Evolutionary conservation across 2,888 invertebrate species (phyloP), one percentile per base, ranked within the genome.

Genomic region (Rhaphigaster nebulosa): DNA sequence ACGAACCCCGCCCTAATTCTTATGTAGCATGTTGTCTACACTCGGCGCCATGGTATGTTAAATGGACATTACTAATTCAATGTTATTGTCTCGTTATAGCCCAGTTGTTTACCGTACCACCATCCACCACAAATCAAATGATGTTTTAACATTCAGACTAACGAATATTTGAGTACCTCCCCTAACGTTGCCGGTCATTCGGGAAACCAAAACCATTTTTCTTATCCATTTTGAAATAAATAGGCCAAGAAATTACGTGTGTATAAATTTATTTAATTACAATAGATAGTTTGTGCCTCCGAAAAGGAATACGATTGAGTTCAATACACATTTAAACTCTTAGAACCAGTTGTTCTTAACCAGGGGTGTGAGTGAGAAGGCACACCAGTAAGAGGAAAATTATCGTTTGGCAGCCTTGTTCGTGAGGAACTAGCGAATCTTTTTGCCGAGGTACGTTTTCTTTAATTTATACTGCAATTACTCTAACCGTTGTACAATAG

Each of bases 81-180:
- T 76, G 70, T 38, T 65, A 65, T 65, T 65, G 65, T 65, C 65
- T 65, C 65, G 65, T 65, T 65, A 65, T 65, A 65, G 65, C n/a
- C 65, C 65, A 29, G 29, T 65, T 65, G 65, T 65, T 65, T 65
- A 65, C 65, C 65, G 29, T 65, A 65, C 65, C 29, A 65, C 65
- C 65, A 65, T 15, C 65, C 15, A 65, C 65, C 65, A 65, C 29
- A 65, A 65, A 65, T 65, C 65, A 65, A 65, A 65, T 29, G 65
- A 65, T 65, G 3, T 13, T 65, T 29, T 29, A 65, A 65, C 65
- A 65, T n/a, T 29, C 65, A 29, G 65, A 65, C 29, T 65, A 65
- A 65, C 65, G 65, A 65, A 65, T 65, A 29, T 65, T 65, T 65
- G 29, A 65, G 65, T 29, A 65, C 65, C 65, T 65, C 29, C 65